Conservation (phyloP, 2,797 vertebrate species). For the Anolis apletophallus region DNA sequence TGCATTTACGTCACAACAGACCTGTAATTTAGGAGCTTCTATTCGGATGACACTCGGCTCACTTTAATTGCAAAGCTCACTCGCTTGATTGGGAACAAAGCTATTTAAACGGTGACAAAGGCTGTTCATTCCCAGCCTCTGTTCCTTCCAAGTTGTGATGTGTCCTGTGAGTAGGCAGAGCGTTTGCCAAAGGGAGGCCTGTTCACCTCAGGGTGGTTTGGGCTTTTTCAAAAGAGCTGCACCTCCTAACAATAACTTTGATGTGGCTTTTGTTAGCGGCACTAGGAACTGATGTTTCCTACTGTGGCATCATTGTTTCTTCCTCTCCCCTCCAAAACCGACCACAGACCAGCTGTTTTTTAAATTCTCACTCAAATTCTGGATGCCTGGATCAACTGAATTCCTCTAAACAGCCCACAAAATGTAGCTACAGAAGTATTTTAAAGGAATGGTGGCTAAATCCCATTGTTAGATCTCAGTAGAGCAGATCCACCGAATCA, state of each 20-base stretch:
- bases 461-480: too few relatives aligned
- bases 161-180: conserved; percentile 28
- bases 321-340: neutral
- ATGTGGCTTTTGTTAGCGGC: neutral
- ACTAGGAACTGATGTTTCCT: neutral
- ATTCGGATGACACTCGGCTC: conserved; percentile 60
- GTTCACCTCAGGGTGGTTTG: conserved; percentile 15
- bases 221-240: conserved; percentile 32
- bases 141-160: conserved; percentile 6
- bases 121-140: conserved; percentile 21
- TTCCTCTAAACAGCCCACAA: rapidly evolving
- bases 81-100: conserved; percentile 55
- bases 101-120: conserved; percentile 54
- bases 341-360: neutral
- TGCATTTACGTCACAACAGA: conserved; percentile 57
- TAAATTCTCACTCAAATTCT: neutral
- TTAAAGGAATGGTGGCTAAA: too few relatives aligned
- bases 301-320: neutral
- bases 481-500: too few relatives aligned
- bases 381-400: neutral
- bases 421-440: neutral
- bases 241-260: neutral
- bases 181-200: conserved; percentile 39
- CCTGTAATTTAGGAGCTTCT: conserved; percentile 73
- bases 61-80: conserved; percentile 71